Evolutionary conservation across 1,140 invertebrate genomes (phyloP), one percentile per base, ranked within the genome.

Genomic region (Megalopta genalis): DNA sequence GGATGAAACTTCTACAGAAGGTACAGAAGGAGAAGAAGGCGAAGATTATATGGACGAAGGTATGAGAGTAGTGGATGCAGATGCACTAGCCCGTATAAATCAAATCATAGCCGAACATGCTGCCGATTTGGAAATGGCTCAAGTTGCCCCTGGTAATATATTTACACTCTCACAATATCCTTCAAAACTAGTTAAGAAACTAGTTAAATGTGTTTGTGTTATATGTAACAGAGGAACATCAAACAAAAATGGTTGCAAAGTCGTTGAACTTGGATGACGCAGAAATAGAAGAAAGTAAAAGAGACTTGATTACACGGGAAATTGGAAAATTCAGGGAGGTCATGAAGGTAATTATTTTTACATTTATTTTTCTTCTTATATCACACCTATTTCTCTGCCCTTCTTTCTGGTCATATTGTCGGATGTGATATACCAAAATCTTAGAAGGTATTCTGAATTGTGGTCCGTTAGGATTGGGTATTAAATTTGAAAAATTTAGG

Each of bases 321-420:
- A 99, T 99, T 93, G 97, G 97, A 83, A 98, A 98, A 93, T 99
- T 99, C 93, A 95, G 98, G 73, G 98, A 99, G 94, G 97, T 97
- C 78, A 98, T 98, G 96, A 98, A 98, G 97, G 97, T 98, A 96
- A 95, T 91, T 91, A 81, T 82, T 80, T 80, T 83, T 76, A 80
- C 27, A 32, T 65, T 46, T 71, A 84, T 59, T 81, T 77, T 71
- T 85, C 78, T 82, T 81, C 68, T 83, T 72, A 59, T 86, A 65
- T 78, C 42, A 69, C 25, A 81, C 59, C 65, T 79, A 46, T 18
- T 52, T 85, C 76, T 83, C 39, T 76, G 67, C 54, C 57, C 66
- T 81, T 75, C 67, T 78, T 81, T 85, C 80, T 70, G 52, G 59
- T 73, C 32, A 82, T 86, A 68, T 71, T 27, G 57, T 77, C 59